Conservation (phyloP, 1,140 invertebrate species). For the Psilanteris sp. region DNA sequence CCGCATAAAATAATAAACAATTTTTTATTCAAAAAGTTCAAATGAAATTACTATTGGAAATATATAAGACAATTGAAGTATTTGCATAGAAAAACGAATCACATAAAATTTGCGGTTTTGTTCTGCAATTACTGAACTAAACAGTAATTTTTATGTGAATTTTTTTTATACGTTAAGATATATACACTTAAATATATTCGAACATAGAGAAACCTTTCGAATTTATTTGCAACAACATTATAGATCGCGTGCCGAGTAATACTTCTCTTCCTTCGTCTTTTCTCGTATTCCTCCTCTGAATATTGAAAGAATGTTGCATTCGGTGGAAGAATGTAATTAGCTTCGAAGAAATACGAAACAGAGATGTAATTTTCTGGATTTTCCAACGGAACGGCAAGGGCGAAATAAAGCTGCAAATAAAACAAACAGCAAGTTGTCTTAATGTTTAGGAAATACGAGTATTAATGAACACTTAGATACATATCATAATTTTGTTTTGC, state of each 20-base stretch:
- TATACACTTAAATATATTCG: no score
- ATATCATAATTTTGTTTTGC: slow-evolving; percentile 24
- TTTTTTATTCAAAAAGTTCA: no score
- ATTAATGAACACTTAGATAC: slow-evolving; percentile 46
- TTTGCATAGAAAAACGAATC: no score
- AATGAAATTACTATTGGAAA: no score
- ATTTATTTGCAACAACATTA: slow-evolving; percentile 71
- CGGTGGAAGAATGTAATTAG: slow-evolving; percentile 82
- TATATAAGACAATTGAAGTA: no score
- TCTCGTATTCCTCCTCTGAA: slow-evolving; percentile 36
- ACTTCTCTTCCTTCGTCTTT: slow-evolving; percentile 61
- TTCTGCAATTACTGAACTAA: no score
- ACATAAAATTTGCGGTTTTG: no score
- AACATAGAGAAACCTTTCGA: slow-evolving; percentile 74
- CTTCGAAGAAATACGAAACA: slow-evolving; percentile 88
- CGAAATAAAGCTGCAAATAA: slow-evolving; percentile 81
- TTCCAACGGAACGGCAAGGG: slow-evolving; percentile 86
- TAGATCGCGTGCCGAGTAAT: slow-evolving; percentile 73
- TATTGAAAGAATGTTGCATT: slow-evolving; percentile 72
- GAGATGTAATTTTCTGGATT: slow-evolving; percentile 85
- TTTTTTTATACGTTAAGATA: no score
- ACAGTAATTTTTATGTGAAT: no score
- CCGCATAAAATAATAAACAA: no score
- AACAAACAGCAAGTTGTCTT: slow-evolving; percentile 13
- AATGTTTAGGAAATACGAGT: slow-evolving; percentile 6